Base-by-base conservation (phyloP, 2,113 vertebrate species). In the Eira barbara region DNA sequence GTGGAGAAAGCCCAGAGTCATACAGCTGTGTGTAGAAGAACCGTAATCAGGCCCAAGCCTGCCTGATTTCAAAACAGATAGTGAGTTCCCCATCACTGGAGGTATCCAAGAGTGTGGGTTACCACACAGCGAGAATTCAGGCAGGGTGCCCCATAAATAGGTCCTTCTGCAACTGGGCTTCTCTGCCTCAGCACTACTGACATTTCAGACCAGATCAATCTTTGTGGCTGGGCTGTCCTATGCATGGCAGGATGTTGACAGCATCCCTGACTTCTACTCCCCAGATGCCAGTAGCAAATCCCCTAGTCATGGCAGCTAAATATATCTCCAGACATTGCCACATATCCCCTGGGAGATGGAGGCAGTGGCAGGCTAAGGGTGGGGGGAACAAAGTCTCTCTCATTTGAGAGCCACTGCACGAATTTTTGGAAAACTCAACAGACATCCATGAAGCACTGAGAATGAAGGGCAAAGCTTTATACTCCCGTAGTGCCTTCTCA, bases 201-300 rank as follows among this genome's bases (percentile, higher is more conserved):
- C 42, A 25, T 9, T 74, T 8, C 2, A 63, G 13, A 39, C n/a
- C 13, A 8, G 45, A 20, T 20, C 18, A 49, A 14, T 73, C 15
- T n/a, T 2, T 63, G 49, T 7, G 13, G 31, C 3, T 47, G 31
- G 45, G 9, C 69, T 12, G 12, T 7, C 15, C 34, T 20, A 42
- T 4, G 31, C 88, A 18, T 2, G 4, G 39, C 0, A 17, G 42
- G 29, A 8, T 4, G 14, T 14, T n/a, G 2, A 57, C n/a, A 25
- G 36, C 79, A 36, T 7, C 14, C 6, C 23, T 52, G 49, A 21
- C 42, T 45, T 49, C 52, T 12, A 29, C 47, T 12, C 18, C 21
- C 23, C 47, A 14, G 45, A 79, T 1, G 21, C 82, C 31, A 29
- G 42, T 31, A 63, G 27, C 25, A n/a, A 73, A 10, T 21, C 21